A percentile compares a stretch with the other conserved stretches of the same genome.
These are phyloP conservation scores for Lasiommata megera DNA, from an alignment of 2,888 invertebrate genomes.

Conservation along the genomic window DNA sequence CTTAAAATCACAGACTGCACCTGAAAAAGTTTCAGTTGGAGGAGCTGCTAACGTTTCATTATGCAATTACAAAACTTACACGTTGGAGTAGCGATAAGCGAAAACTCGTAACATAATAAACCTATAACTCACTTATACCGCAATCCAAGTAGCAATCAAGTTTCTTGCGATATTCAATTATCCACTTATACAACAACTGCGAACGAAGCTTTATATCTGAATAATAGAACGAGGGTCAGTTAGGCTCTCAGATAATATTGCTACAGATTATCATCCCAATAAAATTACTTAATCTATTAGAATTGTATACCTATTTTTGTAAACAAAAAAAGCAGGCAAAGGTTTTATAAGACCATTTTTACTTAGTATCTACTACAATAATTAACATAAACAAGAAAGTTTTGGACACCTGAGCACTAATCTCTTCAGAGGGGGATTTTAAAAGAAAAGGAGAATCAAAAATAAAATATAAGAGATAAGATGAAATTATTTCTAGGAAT, in stretches of 20 bases:
- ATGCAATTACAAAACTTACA: not conserved
- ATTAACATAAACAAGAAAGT: too few species aligned
- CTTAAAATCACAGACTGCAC: too few species aligned
- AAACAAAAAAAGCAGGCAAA: too few species aligned
- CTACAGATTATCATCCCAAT: not conserved
- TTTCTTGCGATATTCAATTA: slow-evolving; percentile 30
- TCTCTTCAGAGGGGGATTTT: too few species aligned
- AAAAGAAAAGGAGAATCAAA: too few species aligned
- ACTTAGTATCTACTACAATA: too few species aligned
- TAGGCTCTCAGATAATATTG: not conserved
- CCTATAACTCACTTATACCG: slow-evolving; percentile 21
- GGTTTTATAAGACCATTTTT: too few species aligned
- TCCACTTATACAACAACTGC: slow-evolving; percentile 28
- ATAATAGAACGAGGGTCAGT: slow-evolving; percentile 25
- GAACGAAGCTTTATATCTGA: slow-evolving; percentile 24
- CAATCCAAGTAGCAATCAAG: slow-evolving; percentile 31
- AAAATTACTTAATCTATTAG: not conserved
- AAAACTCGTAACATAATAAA: slow-evolving; percentile 17
- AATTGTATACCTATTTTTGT: too few species aligned
- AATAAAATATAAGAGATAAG: too few species aligned
- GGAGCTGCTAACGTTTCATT: not conserved
- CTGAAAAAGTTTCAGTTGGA: too few species aligned
- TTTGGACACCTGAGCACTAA: too few species aligned
- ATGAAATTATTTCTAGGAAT: too few species aligned
- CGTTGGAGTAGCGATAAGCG: not conserved